phyloP scores from a whole-genome alignment of 2,888 invertebrate species.

The Idaea dimidiata region DNA sequence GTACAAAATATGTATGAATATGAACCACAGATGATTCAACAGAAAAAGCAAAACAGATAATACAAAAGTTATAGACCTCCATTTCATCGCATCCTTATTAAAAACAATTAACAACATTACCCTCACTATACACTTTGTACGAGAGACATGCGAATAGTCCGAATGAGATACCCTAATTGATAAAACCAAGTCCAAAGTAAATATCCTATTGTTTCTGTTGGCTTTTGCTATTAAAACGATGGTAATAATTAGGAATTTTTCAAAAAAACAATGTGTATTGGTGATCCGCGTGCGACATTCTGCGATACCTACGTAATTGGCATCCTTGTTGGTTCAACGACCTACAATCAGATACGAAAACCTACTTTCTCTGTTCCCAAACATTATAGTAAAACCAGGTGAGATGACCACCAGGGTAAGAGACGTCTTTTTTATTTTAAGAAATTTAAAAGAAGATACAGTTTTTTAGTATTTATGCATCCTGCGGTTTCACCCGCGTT shows the following conservation, averaged over 20 bases:
- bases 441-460: too few relatives aligned
- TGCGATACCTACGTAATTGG: slow-evolving; percentile 5
- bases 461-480: too few relatives aligned
- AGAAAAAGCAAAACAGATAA: too few relatives aligned
- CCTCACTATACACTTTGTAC: not conserved
- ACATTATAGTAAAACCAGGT: slow-evolving; percentile 15
- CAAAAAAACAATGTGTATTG: not conserved
- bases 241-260: slow-evolving; percentile 14
- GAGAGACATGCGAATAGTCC: not conserved
- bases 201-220: slow-evolving; percentile 1
- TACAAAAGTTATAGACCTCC: too few relatives aligned
- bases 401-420: too few relatives aligned
- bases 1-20: too few relatives aligned
- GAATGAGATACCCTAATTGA: not conserved
- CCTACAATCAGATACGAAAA: slow-evolving; percentile 12
- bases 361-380: slow-evolving; percentile 26
- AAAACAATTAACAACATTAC: too few relatives aligned
- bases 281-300: slow-evolving; percentile 9
- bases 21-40: too few relatives aligned
- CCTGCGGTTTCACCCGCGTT: too few relatives aligned
- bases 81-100: too few relatives aligned
- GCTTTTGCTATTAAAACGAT: slow-evolving; percentile 15
- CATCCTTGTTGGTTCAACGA: slow-evolving; percentile 16
- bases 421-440: too few relatives aligned
- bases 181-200: not conserved